A percentile compares a stretch with the other conserved stretches of the same genome.
Evolutionary conservation across 2,888 invertebrate species (phyloP).

Genomic region (Tiliacea aurago): DNA sequence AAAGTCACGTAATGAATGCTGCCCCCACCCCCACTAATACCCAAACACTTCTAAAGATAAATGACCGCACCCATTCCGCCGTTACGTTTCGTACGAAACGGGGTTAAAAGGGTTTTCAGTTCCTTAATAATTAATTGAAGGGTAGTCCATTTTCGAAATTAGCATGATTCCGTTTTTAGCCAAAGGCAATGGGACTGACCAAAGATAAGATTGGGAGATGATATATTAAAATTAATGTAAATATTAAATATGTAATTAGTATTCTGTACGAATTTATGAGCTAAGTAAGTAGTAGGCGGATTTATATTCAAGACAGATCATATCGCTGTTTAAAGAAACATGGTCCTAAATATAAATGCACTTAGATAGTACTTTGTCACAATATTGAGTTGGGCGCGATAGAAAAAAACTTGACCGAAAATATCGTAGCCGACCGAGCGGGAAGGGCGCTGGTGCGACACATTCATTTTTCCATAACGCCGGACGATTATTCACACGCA

Average conservation of each 20-base stretch:
- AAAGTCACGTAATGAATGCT: constrained; percentile 78
- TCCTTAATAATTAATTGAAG: constrained; percentile 85
- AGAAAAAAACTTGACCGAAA: constrained; percentile 65
- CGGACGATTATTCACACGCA: constrained; percentile 69
- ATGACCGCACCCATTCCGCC: constrained; percentile 79
- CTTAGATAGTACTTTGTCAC: constrained; percentile 40
- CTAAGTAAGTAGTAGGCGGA: constrained; percentile 14
- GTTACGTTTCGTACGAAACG: constrained; percentile 75
- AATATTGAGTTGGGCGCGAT: constrained; percentile 37
- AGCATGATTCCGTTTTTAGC: constrained; percentile 77
- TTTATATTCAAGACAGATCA: constrained; percentile 31
- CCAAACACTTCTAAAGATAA: constrained; percentile 85
- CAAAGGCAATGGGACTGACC: constrained; percentile 56
- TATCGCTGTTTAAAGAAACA: constrained; percentile 12
- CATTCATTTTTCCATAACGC: constrained; percentile 72
- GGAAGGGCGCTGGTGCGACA: constrained; percentile 62
- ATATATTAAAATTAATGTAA: constrained; percentile 58
- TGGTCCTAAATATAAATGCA: constrained; percentile 14
- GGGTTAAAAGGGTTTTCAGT: constrained; percentile 85
- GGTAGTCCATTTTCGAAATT: constrained; percentile 78
- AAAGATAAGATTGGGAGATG: constrained; percentile 59
- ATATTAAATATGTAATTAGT: constrained; percentile 49
- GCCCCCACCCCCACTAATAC: constrained; percentile 65
- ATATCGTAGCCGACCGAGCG: constrained; percentile 56
- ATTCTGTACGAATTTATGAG: constrained; percentile 35